These are phyloP conservation scores for Pungitius pungitius DNA, from an alignment of 2,113 vertebrate genomes.

Conservation along the genomic window DNA sequence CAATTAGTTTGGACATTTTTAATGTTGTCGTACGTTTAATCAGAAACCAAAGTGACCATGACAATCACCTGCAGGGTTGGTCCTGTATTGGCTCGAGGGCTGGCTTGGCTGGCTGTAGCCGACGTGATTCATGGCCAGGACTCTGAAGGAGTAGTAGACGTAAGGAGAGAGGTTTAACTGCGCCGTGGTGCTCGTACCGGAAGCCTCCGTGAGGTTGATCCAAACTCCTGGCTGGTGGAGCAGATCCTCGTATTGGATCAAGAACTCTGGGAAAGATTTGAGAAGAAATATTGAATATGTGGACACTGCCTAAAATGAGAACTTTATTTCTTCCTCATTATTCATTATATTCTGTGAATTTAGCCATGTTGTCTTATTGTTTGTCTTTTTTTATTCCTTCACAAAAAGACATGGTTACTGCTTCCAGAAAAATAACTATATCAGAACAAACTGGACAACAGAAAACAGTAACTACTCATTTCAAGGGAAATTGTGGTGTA, in stretches of 20 bases:
- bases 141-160: slow-evolving; percentile 92
- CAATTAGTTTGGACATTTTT: not conserved
- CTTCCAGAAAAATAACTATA: not conserved
- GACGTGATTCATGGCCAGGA: slow-evolving; percentile 87
- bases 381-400: not conserved
- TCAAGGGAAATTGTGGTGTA: not conserved
- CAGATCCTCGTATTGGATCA: slow-evolving; percentile 91
- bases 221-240: slow-evolving; percentile 89
- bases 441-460: not conserved
- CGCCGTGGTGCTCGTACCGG: slow-evolving; percentile 83
- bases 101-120: slow-evolving; percentile 87
- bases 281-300: not conserved
- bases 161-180: slow-evolving; percentile 88
- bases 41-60: too few species aligned
- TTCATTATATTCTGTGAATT: not conserved
- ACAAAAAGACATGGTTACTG: not conserved
- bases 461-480: not conserved
- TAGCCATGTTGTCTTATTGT: not conserved
- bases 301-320: not conserved
- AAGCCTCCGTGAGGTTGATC: slow-evolving; percentile 86
- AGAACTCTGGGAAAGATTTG: slow-evolving; percentile 80
- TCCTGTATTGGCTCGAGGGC: slow-evolving; percentile 88
- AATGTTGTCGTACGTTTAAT: not conserved
- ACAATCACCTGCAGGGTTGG: slow-evolving; percentile 87
- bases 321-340: not conserved